Evolutionary conservation across 2,888 invertebrate genomes (phyloP), one percentile per base, ranked within the genome.

Genomic region (Drosophila koepferae): DNA sequence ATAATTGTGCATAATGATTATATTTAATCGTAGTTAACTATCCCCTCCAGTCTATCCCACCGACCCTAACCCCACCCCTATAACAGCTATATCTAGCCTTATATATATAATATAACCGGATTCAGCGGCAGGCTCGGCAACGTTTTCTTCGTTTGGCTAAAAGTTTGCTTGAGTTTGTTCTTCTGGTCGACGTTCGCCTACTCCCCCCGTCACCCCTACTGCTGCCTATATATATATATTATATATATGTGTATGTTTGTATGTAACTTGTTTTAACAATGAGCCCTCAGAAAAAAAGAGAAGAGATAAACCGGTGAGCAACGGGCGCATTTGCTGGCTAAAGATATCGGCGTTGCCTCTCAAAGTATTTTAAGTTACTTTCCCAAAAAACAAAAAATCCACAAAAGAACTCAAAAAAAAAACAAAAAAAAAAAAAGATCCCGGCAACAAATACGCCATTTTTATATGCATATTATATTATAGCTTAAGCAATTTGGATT

Each of bases 291-390:
- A 80, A 77, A 79, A 80, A 23, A 1, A 14, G n/a, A 34, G 36
- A 40, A 55, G 38, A 80, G 63, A 51, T 63, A 66, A 77, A 71
- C 58, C 61, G 77, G 71, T 78, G 86, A 88, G 84, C 85, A 86
- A 88, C 86, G 89, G 81, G 84, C 86, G 85, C 90, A 91, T 90
- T 90, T 91, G 89, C 90, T 91, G 91, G 91, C 91, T 88, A 79
- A 88, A 88, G 76, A 81, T 81, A 83, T 80, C 81, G 86, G 91
- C 91, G 86, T 89, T 90, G 85, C 86, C 83, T 86, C 89, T 71
- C 76, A 70, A 79, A 87, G 40, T 63, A 72, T 46, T 66, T 69
- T 72, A 77, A 72, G 67, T 48, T 58, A 64, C 53, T 58, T 48
- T 31, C 38, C 31, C n/a, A 54, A 73, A 16, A 31, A 49, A n/a